Base-by-base conservation (phyloP, 2,888 invertebrate species). In the Pherbina coryleti region DNA sequence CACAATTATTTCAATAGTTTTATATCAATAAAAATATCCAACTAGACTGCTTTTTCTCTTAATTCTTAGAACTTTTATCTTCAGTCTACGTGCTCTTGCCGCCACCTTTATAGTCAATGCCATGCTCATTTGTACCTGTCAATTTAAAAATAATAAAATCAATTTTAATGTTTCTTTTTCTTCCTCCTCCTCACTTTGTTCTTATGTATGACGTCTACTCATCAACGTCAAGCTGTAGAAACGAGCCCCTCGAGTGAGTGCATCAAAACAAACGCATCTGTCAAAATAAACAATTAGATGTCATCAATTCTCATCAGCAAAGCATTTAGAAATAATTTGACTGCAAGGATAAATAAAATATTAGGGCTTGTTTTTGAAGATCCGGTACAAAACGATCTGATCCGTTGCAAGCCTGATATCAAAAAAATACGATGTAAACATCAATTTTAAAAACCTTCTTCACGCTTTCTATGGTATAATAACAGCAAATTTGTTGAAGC, bases 221-320 rank as follows among this genome's bases (percentile, higher is more conserved):
- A 80, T 79, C 81, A 80, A 64, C 70, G 77, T 74, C 75, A 69
- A 44, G 51, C 44, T 67, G 28, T 25, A 67, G 66, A 14, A 49
- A 28, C 49, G 44, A 75, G 37, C 60, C 64, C 14, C 37, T 71
- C 64, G 22, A 25, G 19, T 44, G 28, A 22, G 78, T 64, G 28
- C 28, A 5, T 72, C 53, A 31, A 64, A 69, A 80, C 79, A 80
- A 80, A 81, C 76, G 77, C 76, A 78, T 83, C 84, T 85, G 86
- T 86, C 87, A 86, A 88, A 87, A 87, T 85, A 87, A 83, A 84
- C 82, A 84, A 83, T 83, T 82, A 84, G 78, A 80, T 76, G 81
- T 78, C 80, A 86, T 87, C 82, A 87, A 86, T 86, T 84, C 84
- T 86, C 87, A 87, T 87, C 85, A 88, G 83, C 79, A 82, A 67